phyloP scores from a whole-genome alignment of 1,140 invertebrate genomes.

The Calephelis virginiensis region DNA sequence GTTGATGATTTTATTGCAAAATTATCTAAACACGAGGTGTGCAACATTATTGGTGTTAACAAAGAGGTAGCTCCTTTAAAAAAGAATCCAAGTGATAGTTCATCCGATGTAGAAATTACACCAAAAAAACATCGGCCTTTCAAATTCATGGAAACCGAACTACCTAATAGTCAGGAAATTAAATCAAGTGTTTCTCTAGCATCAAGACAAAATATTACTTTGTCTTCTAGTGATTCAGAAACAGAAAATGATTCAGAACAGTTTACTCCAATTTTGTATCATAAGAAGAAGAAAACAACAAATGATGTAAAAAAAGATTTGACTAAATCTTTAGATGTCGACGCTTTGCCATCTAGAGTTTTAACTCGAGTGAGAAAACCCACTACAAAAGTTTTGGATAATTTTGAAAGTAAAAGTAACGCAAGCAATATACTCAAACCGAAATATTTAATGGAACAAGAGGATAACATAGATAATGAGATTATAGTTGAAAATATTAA shows the following conservation, averaged over 20 bases:
- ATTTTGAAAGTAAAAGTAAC: neutral
- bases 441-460: slow-evolving; percentile 41
- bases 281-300: slow-evolving; percentile 38
- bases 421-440: slow-evolving; percentile 29
- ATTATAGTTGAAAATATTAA: slow-evolving; percentile 53
- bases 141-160: slow-evolving; percentile 47
- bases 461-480: slow-evolving; percentile 47
- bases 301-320: slow-evolving; percentile 46
- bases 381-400: slow-evolving; percentile 36
- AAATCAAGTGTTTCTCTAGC: slow-evolving; percentile 41
- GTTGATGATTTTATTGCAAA: slow-evolving; percentile 5
- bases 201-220: slow-evolving; percentile 29
- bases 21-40: slow-evolving; percentile 1
- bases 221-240: slow-evolving; percentile 54
- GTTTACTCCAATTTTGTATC: slow-evolving; percentile 35
- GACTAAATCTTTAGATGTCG: slow-evolving; percentile 44
- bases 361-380: slow-evolving; percentile 55
- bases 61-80: slow-evolving; percentile 26
- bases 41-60: slow-evolving; percentile 16
- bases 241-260: slow-evolving; percentile 40
- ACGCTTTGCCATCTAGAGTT: slow-evolving; percentile 44
- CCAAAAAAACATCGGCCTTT: slow-evolving; percentile 48
- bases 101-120: slow-evolving; percentile 51
- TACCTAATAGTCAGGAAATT: slow-evolving; percentile 62
- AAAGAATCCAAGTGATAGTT: slow-evolving; percentile 40